Percentiles rank a stretch among this genome's conserved stretches.
phyloP scores from a whole-genome alignment of 2,797 vertebrate genomes.

The Stomatorhinus walkeri region DNA sequence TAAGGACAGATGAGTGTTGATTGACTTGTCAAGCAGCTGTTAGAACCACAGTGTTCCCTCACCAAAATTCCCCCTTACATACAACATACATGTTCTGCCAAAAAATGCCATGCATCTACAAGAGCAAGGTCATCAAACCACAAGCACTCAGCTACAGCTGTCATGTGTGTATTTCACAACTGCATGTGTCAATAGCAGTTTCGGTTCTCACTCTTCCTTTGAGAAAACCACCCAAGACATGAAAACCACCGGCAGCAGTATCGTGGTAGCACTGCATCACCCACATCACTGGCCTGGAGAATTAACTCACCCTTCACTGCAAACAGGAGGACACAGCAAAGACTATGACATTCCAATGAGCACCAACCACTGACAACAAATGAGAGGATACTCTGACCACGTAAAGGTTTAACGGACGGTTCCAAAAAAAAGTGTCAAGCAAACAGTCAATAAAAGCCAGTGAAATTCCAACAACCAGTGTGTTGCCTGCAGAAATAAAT shows the following conservation, averaged over 20 bases:
- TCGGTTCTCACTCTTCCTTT: background rate
- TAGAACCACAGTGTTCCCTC: background rate
- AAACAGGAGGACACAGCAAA: background rate
- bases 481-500: background rate
- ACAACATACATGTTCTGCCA: background rate
- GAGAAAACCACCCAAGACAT: background rate
- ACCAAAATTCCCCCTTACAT: background rate
- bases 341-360: background rate
- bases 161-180: background rate
- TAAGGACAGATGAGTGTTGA: background rate
- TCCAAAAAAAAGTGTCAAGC: background rate
- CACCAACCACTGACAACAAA: background rate
- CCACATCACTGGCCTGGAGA: background rate
- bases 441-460: background rate
- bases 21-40: background rate
- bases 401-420: background rate
- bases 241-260: background rate
- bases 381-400: background rate
- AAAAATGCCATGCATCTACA: background rate
- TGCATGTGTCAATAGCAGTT: background rate
- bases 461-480: background rate
- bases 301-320: background rate
- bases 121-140: background rate
- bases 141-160: background rate
- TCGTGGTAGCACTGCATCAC: background rate